Evolutionary conservation across 2,888 invertebrate species (phyloP), one percentile per base, ranked within the genome.

Genomic region (Drosophila engyochracea): DNA sequence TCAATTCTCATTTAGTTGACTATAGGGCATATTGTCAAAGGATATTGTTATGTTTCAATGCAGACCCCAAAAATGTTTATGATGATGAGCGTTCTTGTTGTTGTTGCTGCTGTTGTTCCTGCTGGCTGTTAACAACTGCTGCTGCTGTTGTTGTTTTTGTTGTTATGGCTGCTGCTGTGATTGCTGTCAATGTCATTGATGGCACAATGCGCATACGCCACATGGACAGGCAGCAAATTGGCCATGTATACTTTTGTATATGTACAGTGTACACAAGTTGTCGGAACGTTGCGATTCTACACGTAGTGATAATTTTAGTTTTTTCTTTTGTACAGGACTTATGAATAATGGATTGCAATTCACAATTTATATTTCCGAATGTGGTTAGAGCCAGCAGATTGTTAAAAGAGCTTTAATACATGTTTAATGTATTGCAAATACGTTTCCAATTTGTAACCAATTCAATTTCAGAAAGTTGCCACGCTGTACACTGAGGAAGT

Each of bases 11-110:
- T 72, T 85, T 74, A 84, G 77, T 78, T 81, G 85, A 84, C 88
- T 85, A 88, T 84, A 81, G 86, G 86, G 66, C 69, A 86, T 88
- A 83, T 83, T 83, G 83, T 83, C 82, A 86, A 86, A 88, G 86
- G 88, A 88, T 88, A 87, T 87, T 88, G 85, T 87, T 88, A 88
- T 87, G 86, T 80, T 89, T 86, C 85, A 81, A 83, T 87, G 66
- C 70, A 75, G 70, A 59, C 60, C 65, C 65, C 39, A 53, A 73
- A 76, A 73, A 65, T 70, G 66, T 68, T 70, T 66, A 76, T 66
- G 75, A 65, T 71, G 71, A 57, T 66, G 78, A 61, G 66, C 63
- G 51, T 12, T 70, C 41, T 10, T 39, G 54, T 37, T 37, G 54
- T 37, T 78, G 58, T 9, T 67, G 65, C 54, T 74, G 76, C 35